Evolutionary conservation across 2,113 vertebrate genomes (phyloP).

Genomic region (Charina bottae): DNA sequence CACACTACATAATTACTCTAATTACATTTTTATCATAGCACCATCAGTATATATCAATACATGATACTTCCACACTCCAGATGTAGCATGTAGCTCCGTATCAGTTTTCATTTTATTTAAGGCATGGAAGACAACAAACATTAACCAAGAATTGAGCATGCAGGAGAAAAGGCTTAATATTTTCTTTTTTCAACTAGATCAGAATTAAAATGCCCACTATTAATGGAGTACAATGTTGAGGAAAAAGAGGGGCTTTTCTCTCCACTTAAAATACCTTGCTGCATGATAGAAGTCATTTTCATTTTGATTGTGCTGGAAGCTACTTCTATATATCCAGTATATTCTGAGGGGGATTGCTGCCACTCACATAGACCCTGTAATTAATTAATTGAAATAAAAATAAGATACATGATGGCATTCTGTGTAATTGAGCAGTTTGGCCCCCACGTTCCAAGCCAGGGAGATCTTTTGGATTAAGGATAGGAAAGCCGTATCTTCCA

Average conservation of each 20-base stretch:
- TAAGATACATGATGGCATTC: not conserved
- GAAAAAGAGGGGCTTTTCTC: not conserved
- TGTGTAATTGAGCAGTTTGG: not conserved
- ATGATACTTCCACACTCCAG: not conserved
- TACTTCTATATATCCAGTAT: not conserved
- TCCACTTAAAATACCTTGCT: not conserved
- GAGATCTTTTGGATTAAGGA: not conserved
- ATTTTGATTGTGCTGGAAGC: not conserved
- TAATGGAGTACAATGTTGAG: not conserved
- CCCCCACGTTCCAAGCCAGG: not conserved
- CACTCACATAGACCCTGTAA: not conserved
- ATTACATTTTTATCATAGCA: not conserved
- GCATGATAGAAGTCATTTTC: not conserved
- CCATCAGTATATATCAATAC: not conserved
- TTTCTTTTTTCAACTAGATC: not conserved
- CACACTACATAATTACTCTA: not conserved
- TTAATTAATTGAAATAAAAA: slow-evolving; percentile 1
- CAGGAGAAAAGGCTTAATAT: not conserved
- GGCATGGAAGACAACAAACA: not conserved
- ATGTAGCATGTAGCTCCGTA: not conserved
- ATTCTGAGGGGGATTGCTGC: not conserved
- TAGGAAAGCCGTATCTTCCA: rapidly evolving
- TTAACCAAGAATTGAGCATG: not conserved
- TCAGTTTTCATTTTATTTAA: not conserved
- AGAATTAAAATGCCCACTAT: not conserved